Evolutionary conservation across 2,113 vertebrate species (phyloP).

Genomic region (Engraulis encrasicolus): DNA sequence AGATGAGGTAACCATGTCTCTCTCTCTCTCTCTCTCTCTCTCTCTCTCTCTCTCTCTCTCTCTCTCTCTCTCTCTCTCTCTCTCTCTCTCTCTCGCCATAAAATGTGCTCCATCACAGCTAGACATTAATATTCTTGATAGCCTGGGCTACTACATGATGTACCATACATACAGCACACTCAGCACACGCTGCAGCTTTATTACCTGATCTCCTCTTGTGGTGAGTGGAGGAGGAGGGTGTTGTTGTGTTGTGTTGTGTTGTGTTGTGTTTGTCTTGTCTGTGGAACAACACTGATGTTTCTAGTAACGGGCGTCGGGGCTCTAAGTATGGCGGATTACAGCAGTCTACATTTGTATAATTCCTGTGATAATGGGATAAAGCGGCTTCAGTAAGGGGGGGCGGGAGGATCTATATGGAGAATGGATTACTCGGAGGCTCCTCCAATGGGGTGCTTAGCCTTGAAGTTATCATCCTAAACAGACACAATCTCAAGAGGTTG

Average conservation of each 20-base stretch:
- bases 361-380: conserved; percentile 79
- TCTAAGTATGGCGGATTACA: conserved; percentile 75
- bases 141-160: not conserved
- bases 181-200: conserved; percentile 22
- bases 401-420: conserved; percentile 75
- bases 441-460: conserved; percentile 71
- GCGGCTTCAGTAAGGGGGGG: conserved; percentile 70
- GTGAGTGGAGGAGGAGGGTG: too few relatives aligned
- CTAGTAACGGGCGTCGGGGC: conserved; percentile 61
- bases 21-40: not conserved
- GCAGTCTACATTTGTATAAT: conserved; percentile 76
- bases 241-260: conserved; percentile 33
- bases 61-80: not conserved
- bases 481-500: conserved; percentile 72
- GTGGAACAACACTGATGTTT: conserved; percentile 56
- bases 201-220: conserved; percentile 39
- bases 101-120: conserved; percentile 2
- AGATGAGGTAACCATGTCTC: not conserved
- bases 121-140: conserved; percentile 10
- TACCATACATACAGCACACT: not conserved
- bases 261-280: conserved; percentile 59
- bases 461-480: conserved; percentile 72
- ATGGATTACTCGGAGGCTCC: conserved; percentile 75
- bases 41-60: not conserved
- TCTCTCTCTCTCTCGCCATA: not conserved